Evolutionary conservation across 92 coral and sea anemone species (phyloP).

Genomic region (Scolanthus callimorphus): DNA sequence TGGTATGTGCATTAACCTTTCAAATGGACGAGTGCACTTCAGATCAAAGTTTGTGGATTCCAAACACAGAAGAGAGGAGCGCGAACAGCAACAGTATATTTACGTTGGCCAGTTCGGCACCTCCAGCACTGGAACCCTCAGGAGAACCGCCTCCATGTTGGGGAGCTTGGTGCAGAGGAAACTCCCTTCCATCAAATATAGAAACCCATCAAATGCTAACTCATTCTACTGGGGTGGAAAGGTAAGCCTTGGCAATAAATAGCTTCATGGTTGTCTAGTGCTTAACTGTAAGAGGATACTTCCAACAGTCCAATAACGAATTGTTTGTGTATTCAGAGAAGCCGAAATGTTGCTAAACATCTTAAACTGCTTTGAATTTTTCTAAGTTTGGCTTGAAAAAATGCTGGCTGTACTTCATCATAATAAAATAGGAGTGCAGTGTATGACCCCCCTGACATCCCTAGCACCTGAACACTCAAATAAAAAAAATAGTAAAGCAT

Average conservation of each 20-base stretch:
- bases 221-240: constrained; percentile 92
- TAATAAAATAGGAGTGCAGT: too few species aligned
- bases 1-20: constrained; percentile 84
- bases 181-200: constrained; percentile 35
- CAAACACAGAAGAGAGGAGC: constrained; percentile 60
- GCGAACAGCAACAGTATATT: constrained; percentile 22
- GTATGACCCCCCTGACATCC: too few species aligned
- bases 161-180: constrained; percentile 44
- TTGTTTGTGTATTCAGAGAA: too few species aligned
- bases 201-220: constrained; percentile 87
- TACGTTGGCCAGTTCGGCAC: constrained; percentile 84
- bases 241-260: constrained; percentile 26
- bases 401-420: too few species aligned
- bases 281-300: too few species aligned
- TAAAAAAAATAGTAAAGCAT: too few species aligned
- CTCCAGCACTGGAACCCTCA: constrained; percentile 9
- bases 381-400: too few species aligned
- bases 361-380: too few species aligned
- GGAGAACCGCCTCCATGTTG: constrained; percentile 19
- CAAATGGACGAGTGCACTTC: constrained; percentile 75
- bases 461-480: too few species aligned
- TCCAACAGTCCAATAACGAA: too few species aligned
- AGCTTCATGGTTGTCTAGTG: too few species aligned
- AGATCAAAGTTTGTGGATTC: constrained; percentile 75
- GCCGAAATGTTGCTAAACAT: too few species aligned